Evolutionary conservation across 2,797 vertebrate genomes (phyloP), one percentile per base, ranked within the genome.

Genomic region (Xerus rutilus): DNA sequence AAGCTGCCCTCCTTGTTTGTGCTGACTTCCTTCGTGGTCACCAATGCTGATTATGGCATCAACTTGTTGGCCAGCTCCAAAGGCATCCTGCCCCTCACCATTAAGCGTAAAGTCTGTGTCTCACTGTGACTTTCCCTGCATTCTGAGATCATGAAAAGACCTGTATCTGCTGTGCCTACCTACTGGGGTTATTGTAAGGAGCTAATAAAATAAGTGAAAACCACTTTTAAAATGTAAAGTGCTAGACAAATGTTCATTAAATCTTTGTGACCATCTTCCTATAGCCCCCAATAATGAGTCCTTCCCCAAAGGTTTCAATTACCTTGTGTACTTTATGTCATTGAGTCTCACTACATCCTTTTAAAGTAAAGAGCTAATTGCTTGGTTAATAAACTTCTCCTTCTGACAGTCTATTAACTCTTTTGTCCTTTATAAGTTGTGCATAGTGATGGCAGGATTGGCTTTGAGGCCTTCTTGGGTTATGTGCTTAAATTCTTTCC

Each of bases 301-400:
- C 47, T 90, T 90, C 67, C 83, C 64, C 49, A 52, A 87, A 87
- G 57, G 39, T 76, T 76, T 49, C 67, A 35, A 74, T 91, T 52
- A 35, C 70, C 64, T 64, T 45, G 23, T 15, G 28, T 59, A 5
- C 43, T 65, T 67, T 43, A 49, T 85, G 69, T 92, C 54, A 18
- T 70, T 83, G 47, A 72, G n/a, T 72, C 52, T 78, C 54, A 65
- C 39, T 6, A 18, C 32, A 49, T 54, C 49, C 73, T 39, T 89
- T 89, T 79, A 82, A 94, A 94, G 79, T 77, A 73, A 88, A 89
- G 30, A 70, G 83, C 65, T 96, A 89, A 96, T 95, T 97, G 91
- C 88, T 94, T 49, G 69, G 74, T 72, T 95, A 85, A 84, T 95
- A 72, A 94, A 93, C 84, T 73, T 89, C 89, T 78, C 30, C 74